Evolutionary conservation across 2,113 vertebrate species (phyloP), one percentile per base, ranked within the genome.

Genomic region (Alaudala cheleensis): DNA sequence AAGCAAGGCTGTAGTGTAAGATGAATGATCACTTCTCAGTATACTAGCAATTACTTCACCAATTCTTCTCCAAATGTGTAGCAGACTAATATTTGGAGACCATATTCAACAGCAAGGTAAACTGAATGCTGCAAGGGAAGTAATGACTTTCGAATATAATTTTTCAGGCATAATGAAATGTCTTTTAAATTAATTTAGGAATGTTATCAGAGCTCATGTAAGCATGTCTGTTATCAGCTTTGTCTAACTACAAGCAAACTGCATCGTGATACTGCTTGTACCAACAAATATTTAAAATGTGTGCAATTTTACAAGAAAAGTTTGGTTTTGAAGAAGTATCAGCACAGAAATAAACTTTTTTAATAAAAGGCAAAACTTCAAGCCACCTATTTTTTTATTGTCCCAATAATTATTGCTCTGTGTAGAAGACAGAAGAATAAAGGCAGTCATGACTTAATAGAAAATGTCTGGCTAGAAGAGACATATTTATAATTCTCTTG

Each of bases 381-480:
- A 54, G n/a, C 53, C 85, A 51, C 34, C 24, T 64, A 44, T 83
- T 89, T 82, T 79, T 69, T 73, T 12, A 54, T 39, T 82, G 56
- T 83, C n/a, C 22, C 9, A 45, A 4, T 95, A 94, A 86, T 80
- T 94, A 88, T 21, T 90, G 33, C 65, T 93, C 37, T 86, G 15
- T 67, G 65, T 71, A 33, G 80, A 94, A 92, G 86, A 93, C 57
- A 93, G 82, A 64, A 93, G 56, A 81, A 94, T 81, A 88, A 88
- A 94, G 31, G 39, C 50, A 91, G 58, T 71, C 84, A 79, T 70
- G 50, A 67, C 72, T 86, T 88, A 92, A 94, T 76, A 94, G 51
- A 96, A 97, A 91, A 81, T 64, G 89, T 94, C 92, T 94, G 86
- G 83, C 74, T 95, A 90, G 69, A 86, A 93, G 53, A 92, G 80